Base-by-base conservation (phyloP, 37 sponge, comb jelly and placozoan species). In the Cladorhizidae sp. region DNA sequence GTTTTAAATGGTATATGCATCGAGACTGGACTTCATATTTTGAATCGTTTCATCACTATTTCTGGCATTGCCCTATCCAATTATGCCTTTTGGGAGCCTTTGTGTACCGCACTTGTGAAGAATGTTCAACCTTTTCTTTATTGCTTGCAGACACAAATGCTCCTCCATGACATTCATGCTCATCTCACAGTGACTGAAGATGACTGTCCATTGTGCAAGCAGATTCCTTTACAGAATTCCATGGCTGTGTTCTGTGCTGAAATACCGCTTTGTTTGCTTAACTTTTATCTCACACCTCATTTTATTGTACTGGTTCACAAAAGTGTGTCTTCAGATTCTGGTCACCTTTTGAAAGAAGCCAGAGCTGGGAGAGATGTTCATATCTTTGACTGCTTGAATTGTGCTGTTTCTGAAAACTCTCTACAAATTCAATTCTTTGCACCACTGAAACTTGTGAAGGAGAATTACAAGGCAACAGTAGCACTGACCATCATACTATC, bases 171-270 rank as follows among this genome's bases (percentile, higher is more conserved):
- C 32, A 2, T 85, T 20, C 86, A 85, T 56, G 20, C 78, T 22
- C 86, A 85, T 43, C 32, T 85, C 25, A 72, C 67, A n/a, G 64
- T 73, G 14, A 49, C 63, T n/a, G 74, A 72, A 37, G 9, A 21
- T 5, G 39, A 57, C 17, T 85, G 86, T 26, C 86, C 86, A 29
- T 1, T 85, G 20, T 85, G 86, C 55, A 78, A 43, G 2, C 52
- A 45, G 18, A 26, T 51, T 21, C 50, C 79, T 40, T 23, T 85
- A 1, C 6, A 26, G 0, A 51, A 50, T n/a, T 67, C 39, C 57
- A 55, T 83, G 9, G 38, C 18, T 2, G 50, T 67, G 35, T 25
- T 83, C 2, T 20, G 29, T n/a, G 52, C 74, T 63, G 41, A 71
- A 71, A 2, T 43, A 25, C 50, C 72, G 15, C 26, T 67, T 36